Evolutionary conservation across 1,140 invertebrate genomes (phyloP).

Genomic region (Drosophila gunungcola): DNA sequence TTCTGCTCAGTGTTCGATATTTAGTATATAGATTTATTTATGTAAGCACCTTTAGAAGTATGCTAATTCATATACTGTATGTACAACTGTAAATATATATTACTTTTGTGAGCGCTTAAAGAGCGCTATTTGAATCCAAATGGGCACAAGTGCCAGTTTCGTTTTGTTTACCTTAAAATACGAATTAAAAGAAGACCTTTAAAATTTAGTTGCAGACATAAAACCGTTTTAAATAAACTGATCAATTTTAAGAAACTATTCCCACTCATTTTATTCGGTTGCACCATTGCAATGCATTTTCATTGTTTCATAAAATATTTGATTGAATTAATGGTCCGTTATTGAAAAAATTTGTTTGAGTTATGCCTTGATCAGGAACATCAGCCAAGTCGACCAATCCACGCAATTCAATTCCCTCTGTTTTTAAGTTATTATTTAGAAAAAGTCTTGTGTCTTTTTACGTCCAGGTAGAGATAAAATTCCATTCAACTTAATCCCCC

Average conservation of each 20-base stretch:
- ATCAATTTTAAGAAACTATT: constrained; percentile 34
- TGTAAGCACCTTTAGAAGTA: constrained; percentile 44
- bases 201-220: constrained; percentile 39
- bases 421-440: too few species aligned
- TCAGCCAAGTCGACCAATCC: too few species aligned
- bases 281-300: too few species aligned
- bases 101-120: constrained; percentile 40
- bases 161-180: constrained; percentile 31
- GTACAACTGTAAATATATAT: constrained; percentile 55
- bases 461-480: too few species aligned
- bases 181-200: constrained; percentile 16
- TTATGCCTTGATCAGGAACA: too few species aligned
- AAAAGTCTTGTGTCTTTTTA: too few species aligned
- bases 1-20: constrained; percentile 51
- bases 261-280: neutral
- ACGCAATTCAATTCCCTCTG: too few species aligned
- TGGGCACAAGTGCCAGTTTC: constrained; percentile 12
- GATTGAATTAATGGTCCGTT: too few species aligned
- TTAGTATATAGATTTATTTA: constrained; percentile 51
- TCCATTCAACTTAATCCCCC: too few species aligned
- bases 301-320: too few species aligned
- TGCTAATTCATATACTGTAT: constrained; percentile 41
- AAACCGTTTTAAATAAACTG: constrained; percentile 42
- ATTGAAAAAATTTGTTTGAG: too few species aligned
- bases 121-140: constrained; percentile 37